Conservation (phyloP, 1,140 invertebrate genomes). For the Lithobius niger region DNA sequence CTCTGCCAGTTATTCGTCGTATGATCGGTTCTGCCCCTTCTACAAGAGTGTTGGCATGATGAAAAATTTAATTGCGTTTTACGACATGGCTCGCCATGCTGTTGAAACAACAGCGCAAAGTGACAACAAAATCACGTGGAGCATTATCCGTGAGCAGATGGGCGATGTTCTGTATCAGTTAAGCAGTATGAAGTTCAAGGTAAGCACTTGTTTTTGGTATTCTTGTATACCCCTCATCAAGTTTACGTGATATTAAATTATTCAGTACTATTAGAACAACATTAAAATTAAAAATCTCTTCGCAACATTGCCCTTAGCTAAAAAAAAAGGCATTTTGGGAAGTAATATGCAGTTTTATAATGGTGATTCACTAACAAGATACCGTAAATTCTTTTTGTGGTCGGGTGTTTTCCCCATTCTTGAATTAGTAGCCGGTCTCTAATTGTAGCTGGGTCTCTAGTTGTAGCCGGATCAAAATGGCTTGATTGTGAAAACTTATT, state of each 20-base stretch:
- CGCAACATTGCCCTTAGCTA: too few relatives aligned
- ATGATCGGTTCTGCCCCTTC: slow-evolving; percentile 98
- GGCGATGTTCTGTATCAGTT: slow-evolving; percentile 91
- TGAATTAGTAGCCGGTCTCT: too few relatives aligned
- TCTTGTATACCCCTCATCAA: not conserved
- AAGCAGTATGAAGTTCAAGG: slow-evolving; percentile 99
- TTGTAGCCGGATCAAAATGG: too few relatives aligned
- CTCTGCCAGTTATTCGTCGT: slow-evolving; percentile 71
- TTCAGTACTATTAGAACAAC: not conserved
- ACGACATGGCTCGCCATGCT: slow-evolving; percentile 92
- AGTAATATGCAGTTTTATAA: too few relatives aligned
- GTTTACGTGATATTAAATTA: not conserved
- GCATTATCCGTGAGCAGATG: slow-evolving; percentile 93
- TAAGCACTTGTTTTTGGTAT: slow-evolving; percentile 24
- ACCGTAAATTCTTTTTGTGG: too few relatives aligned
- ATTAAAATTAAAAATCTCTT: too few relatives aligned
- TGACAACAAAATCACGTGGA: slow-evolving; percentile 99
- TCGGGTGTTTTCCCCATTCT: too few relatives aligned
- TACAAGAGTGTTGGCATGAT: slow-evolving; percentile 99
- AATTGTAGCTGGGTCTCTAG: too few relatives aligned
- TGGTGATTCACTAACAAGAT: too few relatives aligned
- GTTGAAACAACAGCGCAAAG: slow-evolving; percentile 96
- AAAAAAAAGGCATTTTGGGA: too few relatives aligned
- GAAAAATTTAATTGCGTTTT: slow-evolving; percentile 96
- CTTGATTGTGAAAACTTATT: too few relatives aligned